Base-by-base conservation (phyloP, 1,140 invertebrate species). In the Leptestheria dahalacensis region DNA sequence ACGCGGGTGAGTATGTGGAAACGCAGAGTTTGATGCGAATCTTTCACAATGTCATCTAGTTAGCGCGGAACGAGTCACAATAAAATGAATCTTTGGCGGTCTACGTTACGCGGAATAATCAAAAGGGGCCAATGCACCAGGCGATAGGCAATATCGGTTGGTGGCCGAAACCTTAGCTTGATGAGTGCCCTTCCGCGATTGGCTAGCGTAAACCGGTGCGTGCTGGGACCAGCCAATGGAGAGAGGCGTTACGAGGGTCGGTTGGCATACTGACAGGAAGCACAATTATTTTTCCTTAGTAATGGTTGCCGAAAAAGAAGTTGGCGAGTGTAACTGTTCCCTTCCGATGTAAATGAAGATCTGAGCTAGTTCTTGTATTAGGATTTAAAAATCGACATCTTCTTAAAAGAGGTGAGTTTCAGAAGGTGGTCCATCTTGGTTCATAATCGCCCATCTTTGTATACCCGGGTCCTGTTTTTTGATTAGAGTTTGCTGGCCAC, bases 251-350 rank as follows among this genome's bases (percentile, higher is more conserved):
- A 29, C 53, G 23, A 21, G 53, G 26, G 24, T 56, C 9, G 26
- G 41, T 24, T 23, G 26, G 21, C 53, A 26, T 41, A 41, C 41
- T 56, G 53, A 29, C 53, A 56, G 53, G 53, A 56, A 56, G 53
- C 53, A 56, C 53, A 56, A 56, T 56, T 33, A 56, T 56, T 56
- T 33, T 56, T 26, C 53, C 41, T 56, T 41, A 41, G 53, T 56
- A 41, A 56, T 56, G 53, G 28, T 41, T 29, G 53, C 28, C 53
- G 53, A 56, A 56, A 56, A 56, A 56, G 53, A 33, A 56, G 41
- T 41, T 41, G 33, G 33, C 33, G 33, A 41, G 33, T 41, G 33
- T 41, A 41, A 41, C 15, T 41, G 33, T 41, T 41, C 33, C 33
- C 33, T n/a, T 41, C 33, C 33, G 15, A 41, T 41, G 33, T 41